Base-by-base conservation (phyloP, 2,797 vertebrate species). In the Danio jaintianensis region DNA sequence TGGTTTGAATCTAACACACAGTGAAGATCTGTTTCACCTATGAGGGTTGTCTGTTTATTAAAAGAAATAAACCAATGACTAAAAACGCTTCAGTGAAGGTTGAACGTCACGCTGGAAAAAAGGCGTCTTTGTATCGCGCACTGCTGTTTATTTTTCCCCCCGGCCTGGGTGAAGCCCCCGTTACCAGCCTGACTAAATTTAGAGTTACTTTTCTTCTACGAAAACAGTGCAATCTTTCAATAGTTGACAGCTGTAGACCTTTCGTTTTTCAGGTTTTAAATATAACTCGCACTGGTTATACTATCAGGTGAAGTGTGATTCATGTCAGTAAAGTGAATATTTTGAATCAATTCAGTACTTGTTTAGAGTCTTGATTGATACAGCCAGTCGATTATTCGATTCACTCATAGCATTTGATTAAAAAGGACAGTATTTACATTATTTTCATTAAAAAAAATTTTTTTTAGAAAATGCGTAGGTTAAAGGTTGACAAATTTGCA, bases 111-210 rank as follows among this genome's bases (percentile, higher is more conserved):
- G 13, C 18, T 8, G 43, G 45, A 36, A 9, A 43, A 16, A 43
- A 48, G 5, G 22, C 40, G 55, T 50, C 85, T 75, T 84, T 86
- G 86, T 87, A 69, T 72, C 67, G 48, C 45, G 48, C 66, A 47
- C 48, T 52, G 40, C 53, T 70, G 43, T 50, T 70, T 50, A 5
- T 50, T 22, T 58, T 5, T 0, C 40, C 18, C 7, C 5, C 40
- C 3, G 13, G 13, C 22, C 12, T 52, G 12, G 7, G 29, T 20
- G 29, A 63, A 48, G 10, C 47, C 43, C 43, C 20, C 20, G 36
- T 16, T 12, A 29, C 16, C 53, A 47, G 16, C 38, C 42, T 2
- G 52, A 13, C 38, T 47, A 22, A 59, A 8, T 66, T 29, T 55
- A 8, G 56, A 20, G 61, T 47, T 50, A 12, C 16, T 47, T 29